These are phyloP conservation scores for Capromys pilorides DNA, from an alignment of 2,797 vertebrate species.

Conservation along the genomic window DNA sequence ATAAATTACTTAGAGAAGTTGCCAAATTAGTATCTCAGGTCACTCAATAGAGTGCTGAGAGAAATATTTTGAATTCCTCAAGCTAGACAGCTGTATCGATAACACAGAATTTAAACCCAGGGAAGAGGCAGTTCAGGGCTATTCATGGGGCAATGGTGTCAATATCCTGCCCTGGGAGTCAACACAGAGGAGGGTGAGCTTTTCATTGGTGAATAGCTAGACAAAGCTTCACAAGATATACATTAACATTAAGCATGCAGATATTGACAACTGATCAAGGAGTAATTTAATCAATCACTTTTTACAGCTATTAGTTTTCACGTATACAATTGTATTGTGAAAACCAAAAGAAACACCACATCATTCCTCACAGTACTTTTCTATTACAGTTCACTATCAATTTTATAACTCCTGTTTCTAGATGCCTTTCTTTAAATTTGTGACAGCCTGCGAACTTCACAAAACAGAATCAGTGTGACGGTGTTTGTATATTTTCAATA, in stretches of 20 bases:
- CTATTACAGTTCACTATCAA: background rate
- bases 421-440: slow-evolving; percentile 18
- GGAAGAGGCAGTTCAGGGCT: background rate
- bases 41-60: background rate
- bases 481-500: background rate
- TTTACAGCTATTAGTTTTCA: background rate
- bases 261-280: background rate
- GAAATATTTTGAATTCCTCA: background rate
- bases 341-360: background rate
- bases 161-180: background rate
- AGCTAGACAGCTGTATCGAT: background rate
- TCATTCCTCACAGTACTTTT: background rate
- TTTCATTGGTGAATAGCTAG: background rate
- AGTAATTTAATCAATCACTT: background rate
- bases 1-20: background rate
- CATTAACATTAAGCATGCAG: background rate
- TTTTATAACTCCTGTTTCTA: background rate
- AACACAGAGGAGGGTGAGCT: background rate
- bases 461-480: background rate
- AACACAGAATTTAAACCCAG: background rate
- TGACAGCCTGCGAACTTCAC: background rate
- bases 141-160: background rate
- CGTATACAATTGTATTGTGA: background rate
- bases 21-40: background rate
- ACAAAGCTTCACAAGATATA: background rate